Percentiles rank a stretch among this genome's conserved stretches.
These are phyloP conservation scores for Torymus tubicola DNA, from an alignment of 2,888 invertebrate genomes.

Conservation along the genomic window DNA sequence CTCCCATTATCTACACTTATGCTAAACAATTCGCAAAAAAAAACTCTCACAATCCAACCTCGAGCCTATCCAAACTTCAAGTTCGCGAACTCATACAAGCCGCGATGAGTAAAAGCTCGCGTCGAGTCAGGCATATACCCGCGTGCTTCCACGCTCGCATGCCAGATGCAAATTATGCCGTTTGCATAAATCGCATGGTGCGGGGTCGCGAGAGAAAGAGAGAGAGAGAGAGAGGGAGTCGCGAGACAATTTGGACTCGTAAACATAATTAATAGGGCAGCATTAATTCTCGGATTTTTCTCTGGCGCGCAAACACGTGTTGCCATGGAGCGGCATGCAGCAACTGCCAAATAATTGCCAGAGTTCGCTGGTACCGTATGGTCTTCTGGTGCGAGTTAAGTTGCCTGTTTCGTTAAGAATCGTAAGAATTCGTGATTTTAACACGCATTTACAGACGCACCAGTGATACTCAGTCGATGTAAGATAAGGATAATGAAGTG, in stretches of 20 bases:
- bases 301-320: conserved; percentile 68
- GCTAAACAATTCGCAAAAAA: no score
- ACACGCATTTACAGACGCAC: no score
- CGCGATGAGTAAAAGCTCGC: conserved; percentile 25
- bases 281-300: conserved; percentile 74
- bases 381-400: no score
- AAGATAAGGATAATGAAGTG: no score
- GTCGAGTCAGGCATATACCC: conserved; percentile 25
- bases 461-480: no score
- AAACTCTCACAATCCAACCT: no score
- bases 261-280: conserved; percentile 74
- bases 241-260: conserved; percentile 72
- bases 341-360: conserved; percentile 75
- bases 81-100: no score
- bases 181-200: conserved; percentile 66
- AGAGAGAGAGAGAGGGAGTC: no score
- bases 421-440: no score
- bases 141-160: conserved; percentile 1
- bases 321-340: conserved; percentile 67
- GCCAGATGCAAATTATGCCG: conserved; percentile 61
- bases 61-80: no score
- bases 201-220: conserved; percentile 41
- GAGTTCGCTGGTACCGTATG: conserved; percentile 62
- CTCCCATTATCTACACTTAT: no score
- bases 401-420: no score